Base-by-base conservation (phyloP, 2,113 vertebrate species). In the Hippotragus niger region DNA sequence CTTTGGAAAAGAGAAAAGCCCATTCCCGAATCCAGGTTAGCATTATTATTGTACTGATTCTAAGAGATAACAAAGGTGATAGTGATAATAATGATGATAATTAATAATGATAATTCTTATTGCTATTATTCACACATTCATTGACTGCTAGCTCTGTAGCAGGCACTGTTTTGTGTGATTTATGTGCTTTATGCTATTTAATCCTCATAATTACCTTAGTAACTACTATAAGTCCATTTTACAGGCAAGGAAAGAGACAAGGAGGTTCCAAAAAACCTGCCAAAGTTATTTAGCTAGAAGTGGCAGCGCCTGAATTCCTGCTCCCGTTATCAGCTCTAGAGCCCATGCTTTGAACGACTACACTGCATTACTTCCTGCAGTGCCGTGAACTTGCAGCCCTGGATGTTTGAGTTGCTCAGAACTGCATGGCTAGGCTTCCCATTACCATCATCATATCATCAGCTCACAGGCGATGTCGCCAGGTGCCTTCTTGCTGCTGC, bases 291-390 rank as follows among this genome's bases (percentile, higher is more conserved):
- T 27, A 53, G 78, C n/a, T 62, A 33, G 23, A 36, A 57, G 40
- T 3, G 53, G 85, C n/a, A 43, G 29, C 58, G 55, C 21, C 23
- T 31, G 27, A 14, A 33, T 60, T 21, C 53, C 17, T 5, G 29
- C 27, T 62, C n/a, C 19, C 1, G 16, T 10, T 1, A 1, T 53
- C 2, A 6, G n/a, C 33, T 60, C 85, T 15, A 40, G 52, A n/a
- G 60, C 33, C n/a, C 14, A 1, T 1, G 0, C 33, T 71, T 47
- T 2, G 53, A 31, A 14, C 9, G 10, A 27, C 13, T 3, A 3
- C 40, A 19, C 40, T 27, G n/a, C 7, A 11, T 40, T 13, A 2
- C 57, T 62, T 53, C 45, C 13, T 7, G 14, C 45, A 62, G 7
- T 7, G 50, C 8, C 5, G 29, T 9, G 45, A n/a, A 36, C n/a